A percentile compares a stretch with the other conserved stretches of the same genome.
Conservation (phyloP, 2,888 invertebrate species). For the Therioaphis trifolii region DNA sequence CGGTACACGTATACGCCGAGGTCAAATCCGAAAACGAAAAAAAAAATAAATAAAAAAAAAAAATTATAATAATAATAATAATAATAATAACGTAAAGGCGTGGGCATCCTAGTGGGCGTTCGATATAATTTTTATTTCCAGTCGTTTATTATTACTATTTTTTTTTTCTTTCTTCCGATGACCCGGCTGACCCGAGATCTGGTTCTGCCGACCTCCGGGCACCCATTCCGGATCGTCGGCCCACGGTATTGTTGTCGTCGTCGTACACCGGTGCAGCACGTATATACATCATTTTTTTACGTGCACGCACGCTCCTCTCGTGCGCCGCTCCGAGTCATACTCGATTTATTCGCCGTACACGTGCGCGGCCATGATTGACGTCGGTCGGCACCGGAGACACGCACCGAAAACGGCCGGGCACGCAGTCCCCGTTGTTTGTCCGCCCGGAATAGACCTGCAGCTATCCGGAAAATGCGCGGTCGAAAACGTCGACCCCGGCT, state of each 20-base stretch:
- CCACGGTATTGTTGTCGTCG: constrained; percentile 31
- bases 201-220: constrained; percentile 59
- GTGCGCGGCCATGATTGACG: background rate
- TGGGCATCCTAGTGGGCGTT: constrained; percentile 53
- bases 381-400: too few species aligned
- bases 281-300: constrained; percentile 18
- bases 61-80: too few species aligned
- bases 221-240: constrained; percentile 32
- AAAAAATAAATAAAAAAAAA: too few species aligned
- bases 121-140: constrained; percentile 22
- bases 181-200: constrained; percentile 60
- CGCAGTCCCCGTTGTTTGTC: too few species aligned
- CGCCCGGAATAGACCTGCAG: too few species aligned
- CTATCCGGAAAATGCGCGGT: too few species aligned
- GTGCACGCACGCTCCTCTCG: background rate
- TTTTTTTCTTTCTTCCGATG: constrained; percentile 31
- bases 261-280: background rate
- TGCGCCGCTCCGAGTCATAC: background rate
- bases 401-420: too few species aligned
- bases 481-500: too few species aligned
- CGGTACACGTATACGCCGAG: constrained; percentile 20
- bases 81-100: constrained; percentile 31
- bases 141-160: too few species aligned
- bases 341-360: background rate
- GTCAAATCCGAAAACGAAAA: constrained; percentile 49